Evolutionary conservation across 2,888 invertebrate genomes (phyloP), one percentile per base, ranked within the genome.

Genomic region (Aquatica leii): DNA sequence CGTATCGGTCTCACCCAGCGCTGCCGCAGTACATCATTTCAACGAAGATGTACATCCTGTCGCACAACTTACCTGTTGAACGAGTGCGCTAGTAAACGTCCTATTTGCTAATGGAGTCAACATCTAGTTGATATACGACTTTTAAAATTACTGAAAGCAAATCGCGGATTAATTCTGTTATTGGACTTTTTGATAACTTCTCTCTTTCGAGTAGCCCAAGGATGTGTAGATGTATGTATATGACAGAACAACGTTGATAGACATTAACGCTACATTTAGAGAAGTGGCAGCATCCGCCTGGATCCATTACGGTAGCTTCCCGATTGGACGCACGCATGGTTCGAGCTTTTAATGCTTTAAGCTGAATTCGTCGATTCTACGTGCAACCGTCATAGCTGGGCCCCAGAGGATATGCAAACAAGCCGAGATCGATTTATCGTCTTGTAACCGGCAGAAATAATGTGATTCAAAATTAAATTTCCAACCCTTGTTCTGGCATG

Each of bases 381-480:
- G 58, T 58, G 51, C 53, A 66, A 58, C 58, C 59, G 59, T 63
- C 62, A 61, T 64, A 60, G 62, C 56, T n/a, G 35, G 62, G 51
- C 48, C 52, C 54, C 64, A 64, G 68, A 71, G 66, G 65, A 66
- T 69, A 71, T 71, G 71, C 71, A 69, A 68, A 69, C 69, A 69
- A 65, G 67, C 67, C 66, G 71, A 69, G 71, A 77, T 77, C 77
- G 77, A 78, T 77, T 77, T 77, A 77, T 76, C 76, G 77, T 77
- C 77, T 76, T 77, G 76, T 75, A 76, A 74, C 73, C 71, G 74
- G 71, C 74, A 73, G 77, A 76, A 77, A 77, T 77, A 77, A 77
- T 77, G 77, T 76, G 77, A 78, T 78, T 77, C 75, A 76, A 77
- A 78, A 78, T 78, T 78, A 77, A 77, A 78, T 78, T 77, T 77